Evolutionary conservation across 1,140 invertebrate species (phyloP).

Genomic region (Tetragonula clypearis): DNA sequence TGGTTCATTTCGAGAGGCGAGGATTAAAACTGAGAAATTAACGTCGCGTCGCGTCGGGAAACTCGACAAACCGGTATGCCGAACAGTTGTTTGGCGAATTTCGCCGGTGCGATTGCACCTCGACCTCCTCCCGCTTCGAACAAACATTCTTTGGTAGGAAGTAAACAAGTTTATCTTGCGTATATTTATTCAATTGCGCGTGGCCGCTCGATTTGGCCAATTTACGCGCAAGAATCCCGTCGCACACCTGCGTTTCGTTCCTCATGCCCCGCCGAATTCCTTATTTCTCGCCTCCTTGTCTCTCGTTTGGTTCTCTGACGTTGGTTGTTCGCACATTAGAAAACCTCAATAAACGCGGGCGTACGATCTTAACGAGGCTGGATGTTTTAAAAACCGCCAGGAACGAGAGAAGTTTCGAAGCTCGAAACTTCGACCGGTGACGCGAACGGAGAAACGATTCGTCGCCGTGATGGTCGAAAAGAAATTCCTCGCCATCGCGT

Average conservation of each 20-base stretch:
- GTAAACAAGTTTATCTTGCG: constrained; percentile 37
- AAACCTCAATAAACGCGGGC: neutral
- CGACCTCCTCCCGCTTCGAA: neutral
- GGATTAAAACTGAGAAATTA: constrained; percentile 49
- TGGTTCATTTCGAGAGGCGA: constrained; percentile 30
- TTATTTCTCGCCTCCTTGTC: no score
- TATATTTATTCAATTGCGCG: constrained; percentile 28
- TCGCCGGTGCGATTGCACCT: neutral
- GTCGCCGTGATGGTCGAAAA: constrained; percentile 27
- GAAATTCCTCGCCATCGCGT: constrained; percentile 28
- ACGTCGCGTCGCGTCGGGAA: constrained; percentile 21
- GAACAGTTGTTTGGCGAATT: constrained; percentile 4
- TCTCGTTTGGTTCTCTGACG: neutral
- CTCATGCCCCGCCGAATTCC: neutral
- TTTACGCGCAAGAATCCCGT: constrained; percentile 1
- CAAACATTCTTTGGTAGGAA: constrained; percentile 23
- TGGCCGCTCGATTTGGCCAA: neutral
- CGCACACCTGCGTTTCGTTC: neutral
- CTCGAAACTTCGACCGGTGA: neutral
- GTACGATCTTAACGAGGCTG: neutral
- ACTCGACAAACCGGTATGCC: constrained; percentile 47
- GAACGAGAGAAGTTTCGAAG: neutral
- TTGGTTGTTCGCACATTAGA: neutral
- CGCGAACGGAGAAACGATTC: constrained; percentile 32
- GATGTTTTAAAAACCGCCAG: neutral